Evolutionary conservation across 2,113 vertebrate genomes (phyloP).

Genomic region (Periophthalmus modestus): DNA sequence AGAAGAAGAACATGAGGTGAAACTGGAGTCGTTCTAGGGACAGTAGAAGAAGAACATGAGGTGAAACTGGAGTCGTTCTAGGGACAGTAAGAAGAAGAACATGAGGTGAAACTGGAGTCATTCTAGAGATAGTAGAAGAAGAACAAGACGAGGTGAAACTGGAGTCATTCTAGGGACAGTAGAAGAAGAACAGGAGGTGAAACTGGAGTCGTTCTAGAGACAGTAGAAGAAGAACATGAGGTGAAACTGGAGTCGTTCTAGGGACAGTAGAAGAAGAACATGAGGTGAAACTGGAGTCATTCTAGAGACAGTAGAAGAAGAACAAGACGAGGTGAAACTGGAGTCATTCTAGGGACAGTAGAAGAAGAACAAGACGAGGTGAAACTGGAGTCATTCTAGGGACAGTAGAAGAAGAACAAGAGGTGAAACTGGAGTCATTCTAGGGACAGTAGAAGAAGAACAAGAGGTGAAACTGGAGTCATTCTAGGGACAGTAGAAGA

Average conservation of each 20-base stretch:
- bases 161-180: constrained; percentile 33
- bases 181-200: not conserved
- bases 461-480: constrained; percentile 4
- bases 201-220: constrained; percentile 34
- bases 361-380: not conserved
- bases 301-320: constrained; percentile 17
- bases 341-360: constrained; percentile 31
- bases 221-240: not conserved
- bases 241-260: constrained; percentile 30
- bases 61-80: constrained; percentile 30
- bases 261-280: constrained; percentile 1
- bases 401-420: not conserved
- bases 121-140: constrained; percentile 17
- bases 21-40: constrained; percentile 34
- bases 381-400: constrained; percentile 32
- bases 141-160: not conserved
- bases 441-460: not conserved
- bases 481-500: constrained; percentile 24
- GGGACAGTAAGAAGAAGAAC: constrained; percentile 2
- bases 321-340: not conserved
- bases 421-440: constrained; percentile 31
- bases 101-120: constrained; percentile 14
- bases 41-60: not conserved
- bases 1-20: not conserved
- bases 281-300: constrained; percentile 18